These are phyloP conservation scores for Cladopsammia gracilis DNA, from an alignment of 64 coral and sea anemone species.

Conservation along the genomic window DNA sequence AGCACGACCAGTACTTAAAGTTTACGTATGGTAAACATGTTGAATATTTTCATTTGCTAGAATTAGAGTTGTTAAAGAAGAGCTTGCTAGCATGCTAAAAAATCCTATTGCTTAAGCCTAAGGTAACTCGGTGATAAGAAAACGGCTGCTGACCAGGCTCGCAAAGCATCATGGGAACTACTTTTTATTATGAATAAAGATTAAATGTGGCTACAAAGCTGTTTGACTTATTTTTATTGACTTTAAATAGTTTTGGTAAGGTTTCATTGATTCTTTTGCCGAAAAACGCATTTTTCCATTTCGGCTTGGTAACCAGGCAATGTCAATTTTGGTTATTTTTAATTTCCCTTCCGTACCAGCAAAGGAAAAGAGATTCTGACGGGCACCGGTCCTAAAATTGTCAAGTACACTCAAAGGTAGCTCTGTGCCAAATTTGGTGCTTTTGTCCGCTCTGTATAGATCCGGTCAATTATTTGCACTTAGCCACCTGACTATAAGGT, in stretches of 20 bases:
- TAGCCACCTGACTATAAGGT: neutral
- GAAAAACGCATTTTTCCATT: neutral
- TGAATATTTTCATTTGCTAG: neutral
- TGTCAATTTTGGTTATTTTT: neutral
- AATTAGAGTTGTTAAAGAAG: neutral
- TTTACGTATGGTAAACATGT: neutral
- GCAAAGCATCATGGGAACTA: neutral
- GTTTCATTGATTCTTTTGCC: neutral
- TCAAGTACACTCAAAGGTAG: neutral
- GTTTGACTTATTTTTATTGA: neutral
- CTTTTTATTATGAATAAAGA: neutral
- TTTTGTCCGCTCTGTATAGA: neutral
- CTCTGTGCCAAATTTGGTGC: neutral
- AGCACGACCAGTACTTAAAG: neutral
- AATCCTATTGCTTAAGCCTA: neutral
- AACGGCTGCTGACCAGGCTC: neutral
- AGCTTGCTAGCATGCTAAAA: neutral
- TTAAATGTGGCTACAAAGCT: neutral
- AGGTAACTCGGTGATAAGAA: neutral
- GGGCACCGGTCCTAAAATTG: neutral
- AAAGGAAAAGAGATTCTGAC: neutral
- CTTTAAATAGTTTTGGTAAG: neutral
- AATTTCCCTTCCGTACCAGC: neutral
- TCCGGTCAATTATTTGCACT: neutral
- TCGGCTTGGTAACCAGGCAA: neutral